Evolutionary conservation across 2,113 vertebrate genomes (phyloP).

Genomic region (Coptodon rendalli): DNA sequence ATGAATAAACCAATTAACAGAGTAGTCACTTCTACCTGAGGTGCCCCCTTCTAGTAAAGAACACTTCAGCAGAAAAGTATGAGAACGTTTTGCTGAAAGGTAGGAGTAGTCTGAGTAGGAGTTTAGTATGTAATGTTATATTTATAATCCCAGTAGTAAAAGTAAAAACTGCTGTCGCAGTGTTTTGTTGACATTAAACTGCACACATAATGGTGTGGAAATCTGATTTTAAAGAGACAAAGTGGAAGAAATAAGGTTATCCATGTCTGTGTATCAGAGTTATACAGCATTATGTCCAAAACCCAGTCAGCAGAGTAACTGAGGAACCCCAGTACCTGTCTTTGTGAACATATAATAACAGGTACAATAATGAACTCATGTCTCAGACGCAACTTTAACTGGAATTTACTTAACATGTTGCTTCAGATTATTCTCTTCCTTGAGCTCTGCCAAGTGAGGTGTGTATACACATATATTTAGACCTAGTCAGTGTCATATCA

Average conservation of each 20-base stretch:
- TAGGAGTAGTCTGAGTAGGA: background rate
- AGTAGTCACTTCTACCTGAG: constrained; percentile 34
- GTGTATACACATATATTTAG: background rate
- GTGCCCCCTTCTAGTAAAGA: background rate
- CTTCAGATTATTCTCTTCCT: background rate
- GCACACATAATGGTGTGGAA: background rate
- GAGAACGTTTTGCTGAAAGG: background rate
- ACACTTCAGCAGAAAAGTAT: constrained; percentile 11
- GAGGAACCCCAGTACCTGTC: background rate
- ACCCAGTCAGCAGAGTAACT: background rate
- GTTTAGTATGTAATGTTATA: background rate
- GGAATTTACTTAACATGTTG: background rate
- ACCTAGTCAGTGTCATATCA: background rate
- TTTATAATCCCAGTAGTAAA: constrained; percentile 17
- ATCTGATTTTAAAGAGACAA: constrained; percentile 1
- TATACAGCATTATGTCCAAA: background rate
- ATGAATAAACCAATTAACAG: constrained; percentile 42
- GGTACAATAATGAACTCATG: background rate
- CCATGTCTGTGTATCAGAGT: background rate
- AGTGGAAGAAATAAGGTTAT: background rate
- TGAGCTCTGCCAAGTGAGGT: background rate
- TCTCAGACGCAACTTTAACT: background rate
- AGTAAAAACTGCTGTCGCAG: constrained; percentile 1
- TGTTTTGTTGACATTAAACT: background rate
- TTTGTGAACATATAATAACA: background rate